A percentile compares a stretch with the other conserved stretches of the same genome.
These are phyloP conservation scores for Hydriomena furcata DNA, from an alignment of 2,888 invertebrate genomes.

Conservation along the genomic window DNA sequence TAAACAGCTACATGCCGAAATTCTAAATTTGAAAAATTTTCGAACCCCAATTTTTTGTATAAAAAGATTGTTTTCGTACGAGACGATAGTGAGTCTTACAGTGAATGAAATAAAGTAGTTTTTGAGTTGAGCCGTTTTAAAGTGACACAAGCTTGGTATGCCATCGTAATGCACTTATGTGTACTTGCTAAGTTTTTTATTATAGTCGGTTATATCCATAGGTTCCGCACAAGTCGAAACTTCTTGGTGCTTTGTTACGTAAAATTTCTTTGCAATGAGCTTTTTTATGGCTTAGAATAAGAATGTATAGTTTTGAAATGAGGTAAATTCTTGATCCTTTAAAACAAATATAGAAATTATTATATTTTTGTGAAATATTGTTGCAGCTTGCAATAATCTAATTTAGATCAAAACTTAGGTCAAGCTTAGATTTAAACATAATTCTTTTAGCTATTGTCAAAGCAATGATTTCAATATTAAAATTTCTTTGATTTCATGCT, in stretches of 20 bases:
- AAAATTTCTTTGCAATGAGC: conserved; percentile 24
- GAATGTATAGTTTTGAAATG: not conserved
- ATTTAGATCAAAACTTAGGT: too few relatives aligned
- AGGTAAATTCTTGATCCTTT: not conserved
- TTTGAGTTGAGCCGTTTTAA: not conserved
- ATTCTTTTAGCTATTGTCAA: too few relatives aligned
- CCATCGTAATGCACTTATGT: conserved; percentile 81
- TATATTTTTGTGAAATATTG: too few relatives aligned
- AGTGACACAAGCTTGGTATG: conserved; percentile 45
- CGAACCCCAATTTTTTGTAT: too few relatives aligned
- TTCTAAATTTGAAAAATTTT: too few relatives aligned
- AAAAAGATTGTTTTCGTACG: too few relatives aligned
- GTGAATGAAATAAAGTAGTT: not conserved
- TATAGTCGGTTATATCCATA: conserved; percentile 76
- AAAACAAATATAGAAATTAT: too few relatives aligned
- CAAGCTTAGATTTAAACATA: too few relatives aligned
- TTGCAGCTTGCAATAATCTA: too few relatives aligned
- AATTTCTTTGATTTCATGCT: too few relatives aligned
- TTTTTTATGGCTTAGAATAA: conserved; percentile 3
- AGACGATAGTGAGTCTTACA: not conserved
- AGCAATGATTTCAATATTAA: too few relatives aligned
- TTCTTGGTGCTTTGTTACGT: conserved; percentile 69
- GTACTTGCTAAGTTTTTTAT: conserved; percentile 82
- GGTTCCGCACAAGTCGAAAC: conserved; percentile 71
- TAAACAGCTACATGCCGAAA: too few relatives aligned